Evolutionary conservation across 2,797 vertebrate genomes (phyloP), one percentile per base, ranked within the genome.

Genomic region (Varecia variegata): DNA sequence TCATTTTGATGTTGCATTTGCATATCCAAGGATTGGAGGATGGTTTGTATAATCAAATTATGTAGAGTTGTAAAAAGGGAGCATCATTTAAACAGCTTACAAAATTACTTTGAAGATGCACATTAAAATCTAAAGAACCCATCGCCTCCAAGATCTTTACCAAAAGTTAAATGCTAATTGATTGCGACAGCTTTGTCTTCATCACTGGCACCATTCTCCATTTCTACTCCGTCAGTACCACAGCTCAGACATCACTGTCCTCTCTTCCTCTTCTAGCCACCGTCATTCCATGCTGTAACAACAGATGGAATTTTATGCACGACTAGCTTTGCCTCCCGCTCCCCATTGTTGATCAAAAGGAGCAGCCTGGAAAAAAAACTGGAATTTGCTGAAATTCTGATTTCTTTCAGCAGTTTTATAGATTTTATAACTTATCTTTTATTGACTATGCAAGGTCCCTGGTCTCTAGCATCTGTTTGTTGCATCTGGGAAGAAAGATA

Each of bases 331-430:
- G 73, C 81, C 40, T 47, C 85, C 79, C 17, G 32, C 27, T 74
- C 27, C 47, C 95, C 93, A 7, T 65, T 97, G 96, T 67, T 38
- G 97, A 97, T 98, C 0, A 3, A 97, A 98, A 97, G 5, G 7
- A 98, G 93, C 96, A 98, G 94, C 54, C 96, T 97, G 67, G 86
- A 43, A 97, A 96, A 23, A 52, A 40, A 65, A 7, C 40, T 76
- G 91, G 98, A 98, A 97, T 97, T 97, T 98, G 98, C 98, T 98
- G 98, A 98, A 98, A 98, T 98, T 98, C 97, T 96, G 96, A 97
- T 98, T 97, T 97, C 94, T 98, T 97, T 97, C 92, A 92, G 82
- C 94, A 96, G 88, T 93, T 98, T 98, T 98, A 96, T 97, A 97
- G 96, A 98, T 98, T 98, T 97, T 98, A 82, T 95, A 98, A 98